These are phyloP conservation scores for Anguilla japonica DNA, from an alignment of 2,113 vertebrate genomes.

Conservation along the genomic window DNA sequence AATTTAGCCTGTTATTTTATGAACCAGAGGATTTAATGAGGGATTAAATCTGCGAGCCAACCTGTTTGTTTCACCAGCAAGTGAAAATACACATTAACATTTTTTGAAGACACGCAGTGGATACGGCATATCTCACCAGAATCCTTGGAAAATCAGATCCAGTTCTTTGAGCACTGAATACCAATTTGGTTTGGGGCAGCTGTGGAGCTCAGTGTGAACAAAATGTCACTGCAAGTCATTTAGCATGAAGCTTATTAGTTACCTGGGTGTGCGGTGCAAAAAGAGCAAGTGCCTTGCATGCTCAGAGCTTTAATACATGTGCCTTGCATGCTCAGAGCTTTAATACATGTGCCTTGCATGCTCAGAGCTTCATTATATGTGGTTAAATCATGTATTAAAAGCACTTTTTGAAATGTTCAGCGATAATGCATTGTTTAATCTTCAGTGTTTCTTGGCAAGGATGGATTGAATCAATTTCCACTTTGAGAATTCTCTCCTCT, in stretches of 20 bases:
- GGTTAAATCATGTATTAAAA: not conserved
- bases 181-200: not conserved
- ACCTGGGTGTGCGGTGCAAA: not conserved
- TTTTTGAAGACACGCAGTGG: no score
- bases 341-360: not conserved
- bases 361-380: not conserved
- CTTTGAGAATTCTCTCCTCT: not conserved
- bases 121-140: not conserved
- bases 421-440: not conserved
- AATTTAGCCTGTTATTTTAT: not conserved
- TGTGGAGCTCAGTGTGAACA: not conserved
- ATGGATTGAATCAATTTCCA: not conserved
- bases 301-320: no score
- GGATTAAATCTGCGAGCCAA: not conserved
- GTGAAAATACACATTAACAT: not conserved
- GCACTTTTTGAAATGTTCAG: not conserved
- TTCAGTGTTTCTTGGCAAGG: not conserved
- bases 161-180: not conserved
- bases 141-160: not conserved
- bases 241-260: not conserved
- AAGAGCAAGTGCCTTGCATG: not conserved
- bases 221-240: not conserved
- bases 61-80: not conserved
- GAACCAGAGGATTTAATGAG: not conserved
- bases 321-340: not conserved